Percentiles rank a stretch among this genome's conserved stretches.
Evolutionary conservation across 2,888 invertebrate species (phyloP).

Genomic region (Julus scanicus): DNA sequence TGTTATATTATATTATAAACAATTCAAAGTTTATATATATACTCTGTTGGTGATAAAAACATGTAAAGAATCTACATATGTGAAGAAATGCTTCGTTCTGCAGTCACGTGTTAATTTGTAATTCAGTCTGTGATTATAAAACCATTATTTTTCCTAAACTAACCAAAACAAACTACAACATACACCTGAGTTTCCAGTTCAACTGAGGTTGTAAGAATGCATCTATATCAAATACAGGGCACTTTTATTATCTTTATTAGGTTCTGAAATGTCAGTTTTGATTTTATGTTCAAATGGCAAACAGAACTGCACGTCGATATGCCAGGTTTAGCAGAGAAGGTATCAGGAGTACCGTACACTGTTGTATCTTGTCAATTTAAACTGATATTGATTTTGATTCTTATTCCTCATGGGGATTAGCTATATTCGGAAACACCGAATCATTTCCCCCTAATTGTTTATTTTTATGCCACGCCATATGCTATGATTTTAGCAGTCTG

Average conservation of each 20-base stretch:
- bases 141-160: too few relatives aligned
- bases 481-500: background rate
- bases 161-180: too few relatives aligned
- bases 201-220: background rate
- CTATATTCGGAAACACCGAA: background rate
- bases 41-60: too few relatives aligned
- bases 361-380: background rate
- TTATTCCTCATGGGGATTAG: background rate
- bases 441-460: background rate
- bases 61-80: too few relatives aligned
- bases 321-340: background rate
- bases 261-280: background rate
- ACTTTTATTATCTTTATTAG: background rate
- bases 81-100: too few relatives aligned
- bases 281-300: background rate
- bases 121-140: too few relatives aligned
- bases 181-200: background rate
- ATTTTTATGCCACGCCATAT: background rate
- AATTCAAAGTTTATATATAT: too few relatives aligned
- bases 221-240: background rate
- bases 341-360: background rate
- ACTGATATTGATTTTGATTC: constrained; percentile 14
- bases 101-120: too few relatives aligned
- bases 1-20: too few relatives aligned
- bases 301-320: background rate